Conservation (phyloP, 2,888 invertebrate species). For the Leucophora obtusa region DNA sequence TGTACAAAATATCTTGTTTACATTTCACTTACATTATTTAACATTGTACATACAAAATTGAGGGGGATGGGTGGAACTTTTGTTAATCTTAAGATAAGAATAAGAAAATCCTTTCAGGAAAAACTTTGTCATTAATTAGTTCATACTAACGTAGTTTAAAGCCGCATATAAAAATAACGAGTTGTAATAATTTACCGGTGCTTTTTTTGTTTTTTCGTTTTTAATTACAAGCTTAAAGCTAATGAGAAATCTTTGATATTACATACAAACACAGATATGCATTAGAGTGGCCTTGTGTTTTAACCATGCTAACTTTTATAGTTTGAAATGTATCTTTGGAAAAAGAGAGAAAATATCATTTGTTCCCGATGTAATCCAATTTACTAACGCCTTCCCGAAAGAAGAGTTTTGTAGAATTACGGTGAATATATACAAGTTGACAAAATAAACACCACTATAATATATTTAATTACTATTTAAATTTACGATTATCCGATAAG, state of each 20-base stretch:
- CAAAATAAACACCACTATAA: too few relatives aligned
- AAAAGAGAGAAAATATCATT: too few relatives aligned
- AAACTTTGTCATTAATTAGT: conserved; percentile 55
- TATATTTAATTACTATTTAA: too few relatives aligned
- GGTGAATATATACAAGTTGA: too few relatives aligned
- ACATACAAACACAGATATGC: neutral
- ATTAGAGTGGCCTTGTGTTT: neutral
- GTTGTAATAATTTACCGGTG: conserved; percentile 30
- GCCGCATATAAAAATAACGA: conserved; percentile 29
- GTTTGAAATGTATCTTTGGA: too few relatives aligned
- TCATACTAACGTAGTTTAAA: conserved; percentile 47
- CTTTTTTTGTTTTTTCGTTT: neutral
- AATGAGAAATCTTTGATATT: neutral
- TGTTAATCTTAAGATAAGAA: conserved; percentile 45
- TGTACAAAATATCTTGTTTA: conserved; percentile 46
- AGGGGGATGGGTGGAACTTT: neutral
- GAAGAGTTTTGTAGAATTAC: too few relatives aligned
- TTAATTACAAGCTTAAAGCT: neutral
- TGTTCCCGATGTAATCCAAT: too few relatives aligned
- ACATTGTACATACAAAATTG: neutral
- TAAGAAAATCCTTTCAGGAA: conserved; percentile 52
- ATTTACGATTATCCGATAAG: too few relatives aligned
- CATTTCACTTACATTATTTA: conserved; percentile 30
- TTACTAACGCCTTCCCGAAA: too few relatives aligned
- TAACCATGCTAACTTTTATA: too few relatives aligned